These are phyloP conservation scores for Dione juno DNA, from an alignment of 2,888 invertebrate species.

Conservation along the genomic window DNA sequence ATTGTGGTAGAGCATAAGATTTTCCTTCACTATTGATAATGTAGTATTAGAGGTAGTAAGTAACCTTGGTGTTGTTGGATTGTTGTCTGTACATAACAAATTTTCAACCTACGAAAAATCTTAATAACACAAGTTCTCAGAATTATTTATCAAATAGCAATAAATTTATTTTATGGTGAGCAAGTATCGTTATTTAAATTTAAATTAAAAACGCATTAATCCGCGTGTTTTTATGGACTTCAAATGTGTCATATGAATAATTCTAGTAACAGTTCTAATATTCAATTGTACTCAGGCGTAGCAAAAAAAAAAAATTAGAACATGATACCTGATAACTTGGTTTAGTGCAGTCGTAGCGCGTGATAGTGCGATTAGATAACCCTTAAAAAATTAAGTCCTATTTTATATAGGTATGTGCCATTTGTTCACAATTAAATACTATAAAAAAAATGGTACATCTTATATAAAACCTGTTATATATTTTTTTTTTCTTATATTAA, in stretches of 20 bases:
- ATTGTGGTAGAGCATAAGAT: background rate
- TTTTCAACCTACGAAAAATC: background rate
- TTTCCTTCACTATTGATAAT: background rate
- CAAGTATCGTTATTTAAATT: background rate
- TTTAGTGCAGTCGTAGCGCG: conserved; percentile 57
- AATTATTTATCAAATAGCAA: background rate
- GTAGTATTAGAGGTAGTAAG: no score
- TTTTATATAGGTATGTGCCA: conserved; percentile 49
- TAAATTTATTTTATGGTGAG: background rate
- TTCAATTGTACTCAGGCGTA: conserved; percentile 34
- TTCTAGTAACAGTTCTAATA: conserved; percentile 27
- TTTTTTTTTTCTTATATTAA: no score
- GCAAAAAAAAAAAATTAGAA: conserved; percentile 25
- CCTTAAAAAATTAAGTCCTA: conserved; percentile 70
- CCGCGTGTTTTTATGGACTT: background rate
- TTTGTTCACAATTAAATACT: background rate
- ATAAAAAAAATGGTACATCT: no score
- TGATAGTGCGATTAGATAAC: conserved; percentile 75
- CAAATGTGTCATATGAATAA: conserved; percentile 7
- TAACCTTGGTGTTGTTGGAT: background rate
- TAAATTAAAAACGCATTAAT: background rate
- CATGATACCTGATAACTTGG: conserved; percentile 29
- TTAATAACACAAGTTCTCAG: background rate
- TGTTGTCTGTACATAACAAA: background rate
- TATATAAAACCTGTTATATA: no score